Conservation (phyloP, 2,113 vertebrate species). For the Pungitius pungitius region DNA sequence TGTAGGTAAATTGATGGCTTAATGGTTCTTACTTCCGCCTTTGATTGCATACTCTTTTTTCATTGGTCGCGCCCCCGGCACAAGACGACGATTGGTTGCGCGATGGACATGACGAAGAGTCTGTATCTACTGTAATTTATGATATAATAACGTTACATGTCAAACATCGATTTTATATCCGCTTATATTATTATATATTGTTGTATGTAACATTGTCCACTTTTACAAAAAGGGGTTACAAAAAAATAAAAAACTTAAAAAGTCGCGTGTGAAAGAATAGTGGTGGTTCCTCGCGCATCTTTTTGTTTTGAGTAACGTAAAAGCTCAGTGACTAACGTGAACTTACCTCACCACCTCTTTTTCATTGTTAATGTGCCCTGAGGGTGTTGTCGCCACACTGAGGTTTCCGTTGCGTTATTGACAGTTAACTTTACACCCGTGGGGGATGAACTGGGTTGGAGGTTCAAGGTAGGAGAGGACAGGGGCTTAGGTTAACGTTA, state of each 20-base stretch:
- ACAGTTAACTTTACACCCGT: not conserved
- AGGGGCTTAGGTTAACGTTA: not conserved
- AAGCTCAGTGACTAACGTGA: not conserved
- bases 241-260: not conserved
- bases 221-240: not conserved
- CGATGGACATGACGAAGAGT: conserved; percentile 13
- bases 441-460: conserved; percentile 89
- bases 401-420: not conserved
- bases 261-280: not conserved
- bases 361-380: not conserved
- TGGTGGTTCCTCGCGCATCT: not conserved
- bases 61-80: conserved; percentile 61
- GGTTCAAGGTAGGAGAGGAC: conserved; percentile 82
- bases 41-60: conserved; percentile 23
- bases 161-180: not conserved
- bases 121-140: not conserved
- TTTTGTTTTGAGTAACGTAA: not conserved
- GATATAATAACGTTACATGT: not conserved
- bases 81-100: conserved; percentile 49
- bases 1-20: not conserved
- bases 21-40: conserved; percentile 28
- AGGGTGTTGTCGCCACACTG: not conserved
- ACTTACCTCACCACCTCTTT: not conserved
- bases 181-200: too few relatives aligned
- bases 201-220: not conserved